These are phyloP conservation scores for Copsychus sechellarum DNA, from an alignment of 2,113 vertebrate genomes.

Conservation along the genomic window DNA sequence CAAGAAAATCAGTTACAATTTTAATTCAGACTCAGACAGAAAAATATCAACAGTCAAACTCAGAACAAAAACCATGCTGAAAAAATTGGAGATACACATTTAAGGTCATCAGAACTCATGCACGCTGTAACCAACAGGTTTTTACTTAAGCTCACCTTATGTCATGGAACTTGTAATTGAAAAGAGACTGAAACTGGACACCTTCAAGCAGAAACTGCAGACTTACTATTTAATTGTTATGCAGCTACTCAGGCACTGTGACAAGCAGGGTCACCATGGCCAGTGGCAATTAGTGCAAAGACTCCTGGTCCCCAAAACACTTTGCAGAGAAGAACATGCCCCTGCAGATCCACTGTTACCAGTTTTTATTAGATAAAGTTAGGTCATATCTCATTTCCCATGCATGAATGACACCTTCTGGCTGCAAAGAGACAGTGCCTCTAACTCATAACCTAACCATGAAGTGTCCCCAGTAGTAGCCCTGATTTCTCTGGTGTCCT, in stretches of 20 bases:
- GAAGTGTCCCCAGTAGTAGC: neutral
- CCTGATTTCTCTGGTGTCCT: neutral
- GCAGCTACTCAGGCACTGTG: neutral
- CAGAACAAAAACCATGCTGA: neutral
- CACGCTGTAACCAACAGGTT: neutral
- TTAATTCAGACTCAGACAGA: neutral
- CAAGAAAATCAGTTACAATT: neutral
- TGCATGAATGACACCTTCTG: neutral
- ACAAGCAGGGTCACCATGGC: neutral
- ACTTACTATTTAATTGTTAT: neutral
- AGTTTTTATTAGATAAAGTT: neutral
- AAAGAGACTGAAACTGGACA: neutral
- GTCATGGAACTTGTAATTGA: neutral
- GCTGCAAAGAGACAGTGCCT: neutral
- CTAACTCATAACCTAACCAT: neutral
- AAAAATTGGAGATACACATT: neutral
- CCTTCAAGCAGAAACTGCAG: neutral
- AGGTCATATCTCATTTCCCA: neutral
- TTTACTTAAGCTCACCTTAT: neutral
- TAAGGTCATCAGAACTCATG: neutral
- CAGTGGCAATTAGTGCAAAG: neutral
- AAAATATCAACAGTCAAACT: neutral
- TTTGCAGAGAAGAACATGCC: neutral
- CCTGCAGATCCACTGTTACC: neutral
- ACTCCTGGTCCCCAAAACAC: neutral